phyloP scores from a whole-genome alignment of 1,140 invertebrate species.

The Alviniconcha marisindica region DNA sequence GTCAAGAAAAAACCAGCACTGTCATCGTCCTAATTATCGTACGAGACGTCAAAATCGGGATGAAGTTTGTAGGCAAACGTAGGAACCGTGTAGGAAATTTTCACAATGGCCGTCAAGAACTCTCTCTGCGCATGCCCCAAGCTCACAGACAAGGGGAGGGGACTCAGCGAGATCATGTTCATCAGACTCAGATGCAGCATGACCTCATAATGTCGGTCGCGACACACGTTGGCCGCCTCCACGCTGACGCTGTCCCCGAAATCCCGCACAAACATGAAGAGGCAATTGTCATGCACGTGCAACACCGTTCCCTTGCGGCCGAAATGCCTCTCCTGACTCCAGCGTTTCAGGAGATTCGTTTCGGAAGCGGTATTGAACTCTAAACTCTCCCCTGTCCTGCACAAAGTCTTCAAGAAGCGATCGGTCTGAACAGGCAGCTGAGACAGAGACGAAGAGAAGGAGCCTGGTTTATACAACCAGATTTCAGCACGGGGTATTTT shows the following conservation, averaged over 20 bases:
- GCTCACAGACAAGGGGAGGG: background rate
- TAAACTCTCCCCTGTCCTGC: background rate
- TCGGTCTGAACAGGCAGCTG: background rate
- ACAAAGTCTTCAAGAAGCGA: slow-evolving; percentile 1
- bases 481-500: slow-evolving; percentile 15
- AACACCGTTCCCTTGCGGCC: background rate
- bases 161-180: slow-evolving; percentile 28
- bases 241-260: slow-evolving; percentile 36
- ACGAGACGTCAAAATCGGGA: slow-evolving; percentile 23
- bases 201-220: slow-evolving; percentile 26
- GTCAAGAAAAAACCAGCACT: background rate
- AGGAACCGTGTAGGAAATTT: slow-evolving; percentile 23
- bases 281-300: slow-evolving; percentile 34
- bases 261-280: slow-evolving; percentile 21
- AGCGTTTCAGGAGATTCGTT: background rate
- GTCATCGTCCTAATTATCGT: background rate
- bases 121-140: slow-evolving; percentile 11
- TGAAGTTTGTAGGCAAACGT: slow-evolving; percentile 34
- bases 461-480: background rate
- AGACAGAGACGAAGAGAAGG: background rate
- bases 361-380: background rate
- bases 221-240: slow-evolving; percentile 32
- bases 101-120: slow-evolving; percentile 21
- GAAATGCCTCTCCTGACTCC: slow-evolving; percentile 20
- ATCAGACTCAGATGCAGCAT: slow-evolving; percentile 31